Base-by-base conservation (phyloP, 2,888 invertebrate species). In the Steinernema hermaphroditum region DNA sequence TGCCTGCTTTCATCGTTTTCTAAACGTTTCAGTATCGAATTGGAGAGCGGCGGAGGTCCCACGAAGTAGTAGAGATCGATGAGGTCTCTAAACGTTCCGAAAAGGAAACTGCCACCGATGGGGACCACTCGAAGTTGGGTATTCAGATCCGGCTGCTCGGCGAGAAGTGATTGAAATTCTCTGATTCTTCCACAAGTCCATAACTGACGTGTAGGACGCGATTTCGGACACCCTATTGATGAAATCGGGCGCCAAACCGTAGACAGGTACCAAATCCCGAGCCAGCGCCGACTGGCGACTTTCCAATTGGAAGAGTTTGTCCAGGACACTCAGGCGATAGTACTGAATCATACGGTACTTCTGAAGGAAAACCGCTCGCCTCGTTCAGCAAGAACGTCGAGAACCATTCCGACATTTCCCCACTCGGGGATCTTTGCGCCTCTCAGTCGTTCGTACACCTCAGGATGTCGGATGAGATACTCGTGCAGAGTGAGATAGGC, bases 151-250 rank as follows among this genome's bases (percentile, higher is more conserved):
- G 32, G 34, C 8, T 32, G 62, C 29, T 62, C 32, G 16, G 27
- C 29, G 9, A 62, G 1, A 34, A 27, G n/a, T 1, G 32, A 32
- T 16, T 32, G 27, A 16, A 62, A 62, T 16, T 62, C 62, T 27
- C 62, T 29, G 8, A 62, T 32, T 14, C n/a, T 62, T 62, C 62
- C 62, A 62, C 32, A 62, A 32, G 29, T 62, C 62, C 62, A 62
- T 62, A 29, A 62, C 29, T 1, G 16, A 16, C 16, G 29, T 16
- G 27, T 62, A 29, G 16, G 62, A 62, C 4, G 32, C 12, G n/a
- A 62, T 62, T 32, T 22, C 29, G 2, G 32, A 32, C 32, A 62
- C 32, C n/a, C 29, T 62, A 16, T 62, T 16, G 62, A 62, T 62
- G 1, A 62, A n/a, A 29, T 62, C 32, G 16, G 62, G 62, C 12